Evolutionary conservation across 1,140 invertebrate species (phyloP), one percentile per base, ranked within the genome.

Genomic region (Mamestra configurata): DNA sequence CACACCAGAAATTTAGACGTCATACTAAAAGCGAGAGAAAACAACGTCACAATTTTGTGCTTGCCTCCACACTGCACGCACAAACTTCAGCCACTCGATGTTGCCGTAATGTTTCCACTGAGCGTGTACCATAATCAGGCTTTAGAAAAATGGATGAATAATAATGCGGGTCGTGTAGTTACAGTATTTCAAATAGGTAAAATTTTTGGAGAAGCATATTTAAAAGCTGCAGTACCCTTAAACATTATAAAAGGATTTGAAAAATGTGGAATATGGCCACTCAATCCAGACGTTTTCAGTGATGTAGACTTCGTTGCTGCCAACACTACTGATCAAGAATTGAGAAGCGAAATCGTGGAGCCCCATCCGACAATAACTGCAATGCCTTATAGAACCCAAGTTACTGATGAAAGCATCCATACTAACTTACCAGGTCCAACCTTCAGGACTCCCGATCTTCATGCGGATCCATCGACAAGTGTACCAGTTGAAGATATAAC

Each of bases 51-150:
- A 37, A 64, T 93, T 18, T 57, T 93, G 11, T 89, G 84, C 13
- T 84, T 92, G 79, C 89, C 77, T 13, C 88, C 91, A 35, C 90
- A 93, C 71, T 87, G 84, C 73, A 91, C 87, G 15, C 93, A 95
- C 77, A 83, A 86, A 78, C 77, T 95, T 43, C 93, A 95, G 78
- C 90, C 90, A 5, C 78, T 94, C n/a, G 93, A 95, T 80, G 86
- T 86, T 8, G 77, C 51, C 8, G 82, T 93, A 37, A 91, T 87
- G 83, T 84, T 81, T 59, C 89, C 90, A 4, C 84, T 93, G 37
- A 93, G 87, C 51, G 73, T 55, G 6, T 88, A 82, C 24, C 18
- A 72, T 71, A 75, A 64, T 59, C 22, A 73, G 55, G 43, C 55
- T 53, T 18, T 77, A 8, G 75, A 78, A 68, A 80, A 75, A 35